Evolutionary conservation across 2,113 vertebrate species (phyloP), one percentile per base, ranked within the genome.

Genomic region (Struthidea cinerea): DNA sequence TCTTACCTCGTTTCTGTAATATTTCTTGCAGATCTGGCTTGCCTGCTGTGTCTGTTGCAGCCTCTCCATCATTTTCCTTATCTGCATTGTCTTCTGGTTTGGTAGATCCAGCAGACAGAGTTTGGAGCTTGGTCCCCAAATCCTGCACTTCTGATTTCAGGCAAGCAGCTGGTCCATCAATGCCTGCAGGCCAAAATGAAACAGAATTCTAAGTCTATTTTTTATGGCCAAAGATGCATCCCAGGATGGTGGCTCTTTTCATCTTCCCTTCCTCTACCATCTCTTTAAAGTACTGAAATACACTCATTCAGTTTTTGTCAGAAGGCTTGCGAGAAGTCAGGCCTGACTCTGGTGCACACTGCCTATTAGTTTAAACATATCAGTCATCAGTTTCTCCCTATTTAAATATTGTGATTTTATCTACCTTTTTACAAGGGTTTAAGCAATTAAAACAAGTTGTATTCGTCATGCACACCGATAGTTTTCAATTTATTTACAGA

Each of bases 1-100:
- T 57, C 97, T 96, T 84, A 99, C 99, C 99, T 87, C 98, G 97
- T 95, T 98, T 99, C 89, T 99, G 98, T 67, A 99, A 97, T 82
- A 99, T 97, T 90, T 99, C 98, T 21, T 99, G 99, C 35, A 99
- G 98, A 87, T 98, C 98, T 22, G 97, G 97, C 93, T 99, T 99
- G 93, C 94, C 53, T 70, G 65, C 33, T 32, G 97, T 79, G n/a
- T 98, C 98, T 35, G 96, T 84, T 57, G 97, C 75, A 32, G 93
- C 87, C 74, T 98, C 98, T 5, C 96, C 97, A 79, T 97, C 97
- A 37, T 95, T 93, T 20, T 98, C 98, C 55, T 96, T 94, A 91
- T 99, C 98, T 0, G 92, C 67, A n/a, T 92, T 97, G 27, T 98
- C 98, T 50, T 98, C 96, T 19, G 96, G 39, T 39, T 97, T 95